Evolutionary conservation across 92 coral and sea anemone species (phyloP).

Genomic region (Phymanthus crucifer): DNA sequence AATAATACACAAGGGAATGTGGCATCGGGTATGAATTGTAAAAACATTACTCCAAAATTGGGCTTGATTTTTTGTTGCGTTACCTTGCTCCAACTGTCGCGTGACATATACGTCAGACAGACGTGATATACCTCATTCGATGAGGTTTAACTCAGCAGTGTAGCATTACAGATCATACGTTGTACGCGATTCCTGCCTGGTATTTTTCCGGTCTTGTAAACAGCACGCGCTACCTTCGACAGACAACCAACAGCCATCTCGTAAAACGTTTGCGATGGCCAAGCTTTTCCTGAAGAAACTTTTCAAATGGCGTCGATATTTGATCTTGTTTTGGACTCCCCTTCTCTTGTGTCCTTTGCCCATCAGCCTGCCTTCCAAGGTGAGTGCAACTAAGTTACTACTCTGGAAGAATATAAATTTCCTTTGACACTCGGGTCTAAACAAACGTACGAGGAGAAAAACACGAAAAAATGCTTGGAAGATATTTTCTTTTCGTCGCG

Average conservation of each 20-base stretch:
- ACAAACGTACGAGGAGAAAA: too few relatives aligned
- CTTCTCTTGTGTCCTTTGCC: slow-evolving; percentile 65
- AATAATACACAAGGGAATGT: too few relatives aligned
- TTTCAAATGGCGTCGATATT: slow-evolving; percentile 71
- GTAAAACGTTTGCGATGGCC: background rate
- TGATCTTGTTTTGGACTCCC: slow-evolving; percentile 63
- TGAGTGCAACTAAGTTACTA: slow-evolving; percentile 17
- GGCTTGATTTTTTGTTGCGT: too few relatives aligned
- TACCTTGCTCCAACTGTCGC: too few relatives aligned
- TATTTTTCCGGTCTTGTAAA: background rate
- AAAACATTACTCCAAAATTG: too few relatives aligned
- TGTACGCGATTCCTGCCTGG: background rate
- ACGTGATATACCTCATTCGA: too few relatives aligned
- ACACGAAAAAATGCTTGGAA: too few relatives aligned
- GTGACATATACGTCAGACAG: too few relatives aligned
- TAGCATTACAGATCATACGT: background rate
- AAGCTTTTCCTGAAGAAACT: slow-evolving; percentile 26
- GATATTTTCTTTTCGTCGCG: too few relatives aligned
- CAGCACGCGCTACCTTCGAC: background rate
- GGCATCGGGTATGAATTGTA: too few relatives aligned
- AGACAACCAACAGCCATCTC: slow-evolving; percentile 1
- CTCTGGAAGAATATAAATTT: too few relatives aligned
- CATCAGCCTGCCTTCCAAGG: slow-evolving; percentile 67
- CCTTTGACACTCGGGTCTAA: too few relatives aligned
- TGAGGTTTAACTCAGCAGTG: background rate